Percentiles rank a stretch among this genome's conserved stretches.
These are phyloP conservation scores for Bubo blakistoni DNA, from an alignment of 2,113 vertebrate species.

Conservation along the genomic window DNA sequence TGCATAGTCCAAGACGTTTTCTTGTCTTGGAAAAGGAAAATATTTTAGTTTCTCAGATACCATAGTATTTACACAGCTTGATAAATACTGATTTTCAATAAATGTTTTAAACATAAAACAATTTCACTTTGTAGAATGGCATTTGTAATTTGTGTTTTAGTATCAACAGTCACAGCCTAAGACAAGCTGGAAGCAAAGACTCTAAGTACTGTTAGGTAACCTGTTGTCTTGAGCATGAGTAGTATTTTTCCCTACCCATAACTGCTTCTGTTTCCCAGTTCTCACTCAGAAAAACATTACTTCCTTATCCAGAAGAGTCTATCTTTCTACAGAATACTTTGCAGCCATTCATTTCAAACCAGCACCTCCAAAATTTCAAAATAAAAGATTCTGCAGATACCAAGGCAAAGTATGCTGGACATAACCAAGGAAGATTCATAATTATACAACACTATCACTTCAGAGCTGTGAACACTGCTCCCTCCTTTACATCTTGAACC, in stretches of 20 bases:
- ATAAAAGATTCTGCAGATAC: not conserved
- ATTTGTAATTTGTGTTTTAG: not conserved
- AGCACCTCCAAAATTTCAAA: not conserved
- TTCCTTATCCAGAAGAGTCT: not conserved
- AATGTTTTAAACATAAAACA: not conserved
- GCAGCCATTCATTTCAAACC: not conserved
- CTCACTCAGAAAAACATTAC: not conserved
- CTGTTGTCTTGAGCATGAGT: rapidly evolving
- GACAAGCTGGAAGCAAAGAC: not conserved
- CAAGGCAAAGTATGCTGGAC: not conserved
- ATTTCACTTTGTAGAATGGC: not conserved
- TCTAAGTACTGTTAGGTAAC: not conserved
- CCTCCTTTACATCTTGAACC: not conserved
- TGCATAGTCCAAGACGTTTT: not conserved
- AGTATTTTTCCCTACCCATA: not conserved
- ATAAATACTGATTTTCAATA: not conserved
- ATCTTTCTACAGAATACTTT: not conserved
- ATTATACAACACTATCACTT: not conserved
- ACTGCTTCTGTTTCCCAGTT: not conserved
- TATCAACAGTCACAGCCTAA: not conserved
- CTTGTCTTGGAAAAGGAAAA: not conserved
- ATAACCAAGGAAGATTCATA: not conserved
- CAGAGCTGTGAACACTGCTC: not conserved
- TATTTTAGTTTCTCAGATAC: not conserved
- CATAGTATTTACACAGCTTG: not conserved